Percentiles rank a stretch among this genome's conserved stretches.
phyloP scores from a whole-genome alignment of 2,888 invertebrate species.

The Phortica magna region DNA sequence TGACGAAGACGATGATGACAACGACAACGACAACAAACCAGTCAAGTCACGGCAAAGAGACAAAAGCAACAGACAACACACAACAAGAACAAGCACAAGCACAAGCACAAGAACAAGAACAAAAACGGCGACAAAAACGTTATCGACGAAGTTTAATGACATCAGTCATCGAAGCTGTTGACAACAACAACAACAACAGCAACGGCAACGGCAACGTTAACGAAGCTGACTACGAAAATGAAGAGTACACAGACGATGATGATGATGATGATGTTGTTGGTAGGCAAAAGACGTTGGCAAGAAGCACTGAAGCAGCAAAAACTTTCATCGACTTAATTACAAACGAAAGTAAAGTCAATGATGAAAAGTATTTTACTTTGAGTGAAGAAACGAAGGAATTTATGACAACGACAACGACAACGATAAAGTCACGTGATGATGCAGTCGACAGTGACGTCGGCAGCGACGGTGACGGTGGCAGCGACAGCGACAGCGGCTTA shows the following conservation, averaged over 20 bases:
- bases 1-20: background rate
- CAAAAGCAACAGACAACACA: slow-evolving; percentile 45
- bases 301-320: slow-evolving; percentile 44
- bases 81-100: slow-evolving; percentile 15
- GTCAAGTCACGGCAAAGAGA: background rate
- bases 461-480: slow-evolving; percentile 11
- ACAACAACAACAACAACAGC: slow-evolving; percentile 21
- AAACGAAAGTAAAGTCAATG: slow-evolving; percentile 57
- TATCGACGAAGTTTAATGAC: slow-evolving; percentile 72
- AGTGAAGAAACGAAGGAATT: slow-evolving; percentile 41
- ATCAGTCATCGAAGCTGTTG: slow-evolving; percentile 14
- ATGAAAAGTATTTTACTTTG: slow-evolving; percentile 51
- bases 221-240: slow-evolving; percentile 20
- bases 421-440: slow-evolving; percentile 38
- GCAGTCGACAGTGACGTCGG: slow-evolving; percentile 7
- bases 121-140: slow-evolving; percentile 52
- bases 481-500: slow-evolving; percentile 11
- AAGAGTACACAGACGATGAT: slow-evolving; percentile 13
- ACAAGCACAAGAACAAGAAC: slow-evolving; percentile 13
- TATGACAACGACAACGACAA: slow-evolving; percentile 41
- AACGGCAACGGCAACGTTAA: slow-evolving; percentile 48
- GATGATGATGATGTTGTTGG: slow-evolving; percentile 38
- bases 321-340: slow-evolving; percentile 74
- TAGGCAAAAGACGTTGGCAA: background rate
- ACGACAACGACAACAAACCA: background rate